Conservation (phyloP, 2,888 invertebrate genomes). For the Drosophila tanythrix region DNA sequence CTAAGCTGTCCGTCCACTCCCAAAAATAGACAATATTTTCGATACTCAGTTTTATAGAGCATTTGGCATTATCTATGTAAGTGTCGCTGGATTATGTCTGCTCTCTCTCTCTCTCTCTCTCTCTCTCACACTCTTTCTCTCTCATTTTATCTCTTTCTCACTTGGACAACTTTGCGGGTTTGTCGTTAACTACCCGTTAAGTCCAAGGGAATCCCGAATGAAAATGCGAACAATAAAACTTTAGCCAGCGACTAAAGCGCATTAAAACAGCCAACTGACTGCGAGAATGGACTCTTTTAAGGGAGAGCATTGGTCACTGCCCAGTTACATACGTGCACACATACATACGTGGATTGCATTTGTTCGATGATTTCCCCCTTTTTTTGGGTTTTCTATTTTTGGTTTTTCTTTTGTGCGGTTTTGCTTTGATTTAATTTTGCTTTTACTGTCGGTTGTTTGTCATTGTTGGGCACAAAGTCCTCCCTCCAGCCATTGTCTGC, state of each 20-base stretch:
- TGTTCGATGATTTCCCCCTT: slow-evolving; percentile 6
- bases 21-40: not conserved
- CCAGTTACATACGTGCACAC: slow-evolving; percentile 4
- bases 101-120: slow-evolving; percentile 14
- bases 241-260: slow-evolving; percentile 53
- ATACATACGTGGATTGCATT: slow-evolving; percentile 38
- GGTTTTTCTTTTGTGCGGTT: slow-evolving; percentile 54
- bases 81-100: slow-evolving; percentile 33
- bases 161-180: slow-evolving; percentile 9
- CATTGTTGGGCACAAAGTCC: slow-evolving; percentile 37
- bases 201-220: slow-evolving; percentile 42
- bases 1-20: not conserved
- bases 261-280: slow-evolving; percentile 52
- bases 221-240: slow-evolving; percentile 51
- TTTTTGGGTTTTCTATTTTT: slow-evolving; percentile 35
- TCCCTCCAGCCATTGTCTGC: slow-evolving; percentile 34
- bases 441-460: slow-evolving; percentile 56
- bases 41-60: slow-evolving; percentile 37
- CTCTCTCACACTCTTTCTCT: slow-evolving; percentile 1
- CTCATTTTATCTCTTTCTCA: slow-evolving; percentile 4
- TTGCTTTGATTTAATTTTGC: slow-evolving; percentile 76
- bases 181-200: slow-evolving; percentile 55
- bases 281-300: not conserved
- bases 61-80: slow-evolving; percentile 35
- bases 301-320: slow-evolving; percentile 22